A percentile compares a stretch with the other conserved stretches of the same genome.
Evolutionary conservation across 1,140 invertebrate genomes (phyloP).

Genomic region (Dendroctonus ponderosae): DNA sequence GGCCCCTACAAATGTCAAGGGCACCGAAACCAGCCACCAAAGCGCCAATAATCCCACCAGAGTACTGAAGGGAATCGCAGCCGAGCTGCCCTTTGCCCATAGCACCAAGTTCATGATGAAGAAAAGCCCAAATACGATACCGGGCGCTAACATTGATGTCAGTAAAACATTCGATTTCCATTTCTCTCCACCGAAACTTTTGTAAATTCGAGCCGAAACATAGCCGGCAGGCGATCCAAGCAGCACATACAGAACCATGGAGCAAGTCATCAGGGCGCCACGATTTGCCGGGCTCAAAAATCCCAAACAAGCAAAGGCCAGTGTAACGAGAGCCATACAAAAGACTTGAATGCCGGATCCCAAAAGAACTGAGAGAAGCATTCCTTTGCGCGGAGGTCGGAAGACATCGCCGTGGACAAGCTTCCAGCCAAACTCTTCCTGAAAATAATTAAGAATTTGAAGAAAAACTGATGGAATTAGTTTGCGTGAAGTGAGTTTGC

Average conservation of each 20-base stretch:
- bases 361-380: constrained; percentile 92
- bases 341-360: constrained; percentile 93
- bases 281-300: constrained; percentile 98
- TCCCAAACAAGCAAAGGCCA: constrained; percentile 95
- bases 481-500: no score
- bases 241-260: constrained; percentile 91
- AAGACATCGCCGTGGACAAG: constrained; percentile 95
- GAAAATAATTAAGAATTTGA: constrained; percentile 39
- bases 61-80: constrained; percentile 96
- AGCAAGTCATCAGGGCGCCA: constrained; percentile 97
- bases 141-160: constrained; percentile 92
- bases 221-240: constrained; percentile 95
- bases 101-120: constrained; percentile 95
- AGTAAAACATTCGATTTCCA: constrained; percentile 98
- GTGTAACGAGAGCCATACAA: constrained; percentile 71
- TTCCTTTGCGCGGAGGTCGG: constrained; percentile 92
- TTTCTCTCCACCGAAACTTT: constrained; percentile 95
- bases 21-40: constrained; percentile 98
- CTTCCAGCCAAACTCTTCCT: constrained; percentile 99
- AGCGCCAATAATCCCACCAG: constrained; percentile 92
- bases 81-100: constrained; percentile 93
- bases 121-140: constrained; percentile 91
- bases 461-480: no score
- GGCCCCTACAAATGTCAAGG: constrained; percentile 95
- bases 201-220: constrained; percentile 93